A percentile compares a stretch with the other conserved stretches of the same genome.
Conservation (phyloP, 1,140 invertebrate genomes). For the Ruditapes philippinarum region DNA sequence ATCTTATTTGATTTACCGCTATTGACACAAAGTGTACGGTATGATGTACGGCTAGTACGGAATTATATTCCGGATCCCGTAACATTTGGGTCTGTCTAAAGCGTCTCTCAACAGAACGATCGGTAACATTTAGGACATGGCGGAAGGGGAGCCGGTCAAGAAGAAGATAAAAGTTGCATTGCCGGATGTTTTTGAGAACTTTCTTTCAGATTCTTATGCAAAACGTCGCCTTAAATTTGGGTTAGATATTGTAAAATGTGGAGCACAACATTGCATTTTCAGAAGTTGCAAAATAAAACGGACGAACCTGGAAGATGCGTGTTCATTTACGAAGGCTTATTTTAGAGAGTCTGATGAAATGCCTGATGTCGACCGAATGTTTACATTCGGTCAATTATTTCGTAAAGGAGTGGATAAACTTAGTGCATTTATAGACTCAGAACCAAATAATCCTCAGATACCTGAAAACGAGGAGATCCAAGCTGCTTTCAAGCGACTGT, state of each 20-base stretch:
- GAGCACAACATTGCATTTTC: not conserved
- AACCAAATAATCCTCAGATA: constrained; percentile 1
- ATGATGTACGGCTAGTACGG: too few relatives aligned
- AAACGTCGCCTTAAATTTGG: not conserved
- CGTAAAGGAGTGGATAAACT: constrained; percentile 6
- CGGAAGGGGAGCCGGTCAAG: constrained; percentile 1
- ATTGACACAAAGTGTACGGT: too few relatives aligned
- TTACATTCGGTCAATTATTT: not conserved
- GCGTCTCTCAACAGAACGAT: too few relatives aligned
- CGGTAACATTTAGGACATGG: not conserved
- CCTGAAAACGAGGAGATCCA: constrained; percentile 4
- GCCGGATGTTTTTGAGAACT: constrained; percentile 5
- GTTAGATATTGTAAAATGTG: not conserved
- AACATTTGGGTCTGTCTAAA: too few relatives aligned
- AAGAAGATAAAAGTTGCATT: constrained; percentile 4
- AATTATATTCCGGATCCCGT: too few relatives aligned
- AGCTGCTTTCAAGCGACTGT: constrained; percentile 4
- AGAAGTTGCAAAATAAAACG: not conserved
- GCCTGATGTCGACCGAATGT: not conserved
- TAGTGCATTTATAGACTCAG: constrained; percentile 1
- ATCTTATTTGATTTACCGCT: too few relatives aligned
- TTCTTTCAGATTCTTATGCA: constrained; percentile 2
- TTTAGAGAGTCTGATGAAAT: constrained; percentile 7
- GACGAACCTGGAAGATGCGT: not conserved
- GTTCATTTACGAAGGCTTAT: constrained; percentile 1